Base-by-base conservation (phyloP, 2,888 invertebrate species). In the Artemia sinica region DNA sequence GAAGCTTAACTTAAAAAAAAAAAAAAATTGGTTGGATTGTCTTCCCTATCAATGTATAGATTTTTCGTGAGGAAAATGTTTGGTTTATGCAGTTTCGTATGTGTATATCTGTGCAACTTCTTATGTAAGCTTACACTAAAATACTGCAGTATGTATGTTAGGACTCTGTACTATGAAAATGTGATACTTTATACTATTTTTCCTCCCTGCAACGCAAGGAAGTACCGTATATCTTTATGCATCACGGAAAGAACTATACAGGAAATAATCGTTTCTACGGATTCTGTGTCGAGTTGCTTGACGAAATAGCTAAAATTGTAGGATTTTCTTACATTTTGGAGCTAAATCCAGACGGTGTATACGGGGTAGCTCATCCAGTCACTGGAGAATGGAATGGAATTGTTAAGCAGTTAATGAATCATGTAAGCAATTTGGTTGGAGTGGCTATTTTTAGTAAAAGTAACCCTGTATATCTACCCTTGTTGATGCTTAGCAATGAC, bases 221-320 rank as follows among this genome's bases (percentile, higher is more conserved):
- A 67, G 69, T 70, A 49, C 76, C 76, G 9, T 76, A 76, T 70
- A 75, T 76, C 67, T 75, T 76, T 75, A 68, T 74, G 48, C 68
- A 70, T 63, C 71, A 71, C 3, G 72, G 75, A 3, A 72, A 75
- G 69, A 74, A 75, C 68, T 83, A 83, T 77, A 85, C 84, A 12
- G 86, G 86, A 66, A 88, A 89, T 76, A 82, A 83, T 72, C 81
- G 86, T 70, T 89, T 86, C 79, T 87, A 85, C 77, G 88, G 88
- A 68, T 89, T 87, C 78, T 88, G 88, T 78, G 85, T 88, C 72
- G 88, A 89, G 77, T 81, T 88, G 66, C 83, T 86, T 73, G 82
- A 84, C 13, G 70, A 70, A 50, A 68, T 70, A 10, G 65, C 70
- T 6, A 63, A 66, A 12, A 11, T 68, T 12, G 83, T 86, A 63